Evolutionary conservation across 2,888 invertebrate genomes (phyloP), one percentile per base, ranked within the genome.

Genomic region (Ornithoptera priamus): DNA sequence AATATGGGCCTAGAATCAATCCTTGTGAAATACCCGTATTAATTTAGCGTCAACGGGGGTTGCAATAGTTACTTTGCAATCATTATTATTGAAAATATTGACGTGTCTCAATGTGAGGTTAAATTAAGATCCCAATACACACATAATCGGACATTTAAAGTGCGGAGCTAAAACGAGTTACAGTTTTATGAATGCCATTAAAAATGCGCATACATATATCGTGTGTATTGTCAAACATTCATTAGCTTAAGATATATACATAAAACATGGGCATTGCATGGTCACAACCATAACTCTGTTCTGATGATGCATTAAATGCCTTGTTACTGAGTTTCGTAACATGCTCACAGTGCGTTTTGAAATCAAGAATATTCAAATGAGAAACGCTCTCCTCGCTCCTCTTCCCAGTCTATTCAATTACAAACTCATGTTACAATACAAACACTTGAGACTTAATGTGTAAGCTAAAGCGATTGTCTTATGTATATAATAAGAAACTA

Each of bases 331-430:
- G 60, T 70, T 67, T 67, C 67, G 62, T 64, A 67, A 67, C 64
- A 57, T 56, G 62, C 50, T 62, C 30, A 62, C 50, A 39, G 46
- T 15, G 60, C 39, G 75, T 80, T 78, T 78, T 75, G 75, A 77
- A 82, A 84, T 82, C 78, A 77, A 77, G 75, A 76, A 77, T 75
- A 75, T 82, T 78, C 80, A 79, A 78, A 80, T 75, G 72, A 76
- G 75, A 74, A 80, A 79, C 79, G 20, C 69, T 80, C 78, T 77
- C 76, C 76, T 74, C 78, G 81, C 82, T 81, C 80, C 81, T 82
- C 82, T 82, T 80, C 79, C 79, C 78, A 84, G 85, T 86, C 81
- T 79, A 81, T 85, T 86, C 87, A 88, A 88, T 88, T 87, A 88
- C 85, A 80, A 83, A 83, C 80, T 39, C 39, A 84, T 85, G 86